These are phyloP conservation scores for Actinemys pallida DNA, from an alignment of 2,113 vertebrate species.

Conservation along the genomic window DNA sequence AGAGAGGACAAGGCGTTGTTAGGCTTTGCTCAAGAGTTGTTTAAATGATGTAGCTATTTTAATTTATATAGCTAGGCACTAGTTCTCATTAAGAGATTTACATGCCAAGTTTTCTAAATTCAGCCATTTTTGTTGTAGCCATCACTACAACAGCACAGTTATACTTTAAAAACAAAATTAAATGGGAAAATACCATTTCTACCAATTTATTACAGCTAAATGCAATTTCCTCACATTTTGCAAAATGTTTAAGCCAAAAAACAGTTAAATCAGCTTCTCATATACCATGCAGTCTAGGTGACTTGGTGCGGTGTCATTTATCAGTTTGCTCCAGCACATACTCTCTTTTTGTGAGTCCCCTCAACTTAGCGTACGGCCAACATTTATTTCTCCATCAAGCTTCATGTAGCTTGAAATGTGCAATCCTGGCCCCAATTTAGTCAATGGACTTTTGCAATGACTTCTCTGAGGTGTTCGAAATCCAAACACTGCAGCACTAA, in stretches of 20 bases:
- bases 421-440: neutral
- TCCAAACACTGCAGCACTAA: neutral
- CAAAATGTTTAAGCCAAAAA: fast-evolving
- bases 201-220: neutral
- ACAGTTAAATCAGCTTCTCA: fast-evolving
- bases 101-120: neutral
- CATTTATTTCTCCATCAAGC: neutral
- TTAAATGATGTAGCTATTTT: neutral
- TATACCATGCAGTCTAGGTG: neutral
- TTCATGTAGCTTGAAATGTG: fast-evolving
- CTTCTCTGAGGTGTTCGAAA: neutral
- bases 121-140: neutral
- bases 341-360: neutral
- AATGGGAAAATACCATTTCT: neutral
- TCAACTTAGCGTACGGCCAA: neutral
- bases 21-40: neutral
- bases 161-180: neutral
- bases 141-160: neutral
- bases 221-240: neutral
- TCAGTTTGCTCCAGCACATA: fast-evolving
- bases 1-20: neutral
- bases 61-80: neutral
- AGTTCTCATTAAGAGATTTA: neutral
- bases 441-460: fast-evolving
- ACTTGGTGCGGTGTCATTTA: neutral